Conservation (phyloP, 2,797 vertebrate genomes). For the Arnoldichthys spilopterus region DNA sequence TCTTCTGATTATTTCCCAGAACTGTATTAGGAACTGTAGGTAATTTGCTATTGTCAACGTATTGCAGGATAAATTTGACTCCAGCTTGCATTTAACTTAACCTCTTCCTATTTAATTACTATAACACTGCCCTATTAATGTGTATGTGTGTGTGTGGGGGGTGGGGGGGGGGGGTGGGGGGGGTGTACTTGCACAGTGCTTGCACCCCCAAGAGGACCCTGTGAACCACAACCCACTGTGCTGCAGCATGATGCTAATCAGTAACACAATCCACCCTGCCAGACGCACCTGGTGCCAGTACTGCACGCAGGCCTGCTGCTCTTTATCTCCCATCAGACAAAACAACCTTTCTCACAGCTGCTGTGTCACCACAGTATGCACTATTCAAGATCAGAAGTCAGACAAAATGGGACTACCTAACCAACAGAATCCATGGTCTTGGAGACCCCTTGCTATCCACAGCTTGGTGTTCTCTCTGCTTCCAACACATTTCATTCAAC, state of each 20-base stretch:
- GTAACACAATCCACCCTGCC: slow-evolving; percentile 52
- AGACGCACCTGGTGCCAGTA: slow-evolving; percentile 53
- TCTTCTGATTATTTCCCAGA: no score
- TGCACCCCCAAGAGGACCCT: slow-evolving; percentile 17
- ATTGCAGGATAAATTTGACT: no score
- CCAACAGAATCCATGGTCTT: neutral
- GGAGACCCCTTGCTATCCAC: neutral
- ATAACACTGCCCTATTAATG: no score
- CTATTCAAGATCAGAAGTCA: slow-evolving; percentile 14
- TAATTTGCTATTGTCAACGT: no score
- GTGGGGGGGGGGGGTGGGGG: no score
- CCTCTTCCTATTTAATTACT: no score
- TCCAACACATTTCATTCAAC: neutral
- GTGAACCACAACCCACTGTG: slow-evolving; percentile 35
- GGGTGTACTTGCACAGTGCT: neutral
- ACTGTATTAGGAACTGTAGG: no score
- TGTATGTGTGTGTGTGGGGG: no score
- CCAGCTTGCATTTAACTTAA: no score
- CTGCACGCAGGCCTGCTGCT: slow-evolving; percentile 29
- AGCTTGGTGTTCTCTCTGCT: neutral
- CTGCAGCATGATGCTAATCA: slow-evolving; percentile 47
- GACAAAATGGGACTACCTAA: neutral
- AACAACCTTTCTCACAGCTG: slow-evolving; percentile 27
- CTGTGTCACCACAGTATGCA: slow-evolving; percentile 21
- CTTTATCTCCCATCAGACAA: slow-evolving; percentile 39